Percentiles rank a stretch among this genome's conserved stretches.
Conservation (phyloP, 2,888 invertebrate species). For the Phyto melanocephala region DNA sequence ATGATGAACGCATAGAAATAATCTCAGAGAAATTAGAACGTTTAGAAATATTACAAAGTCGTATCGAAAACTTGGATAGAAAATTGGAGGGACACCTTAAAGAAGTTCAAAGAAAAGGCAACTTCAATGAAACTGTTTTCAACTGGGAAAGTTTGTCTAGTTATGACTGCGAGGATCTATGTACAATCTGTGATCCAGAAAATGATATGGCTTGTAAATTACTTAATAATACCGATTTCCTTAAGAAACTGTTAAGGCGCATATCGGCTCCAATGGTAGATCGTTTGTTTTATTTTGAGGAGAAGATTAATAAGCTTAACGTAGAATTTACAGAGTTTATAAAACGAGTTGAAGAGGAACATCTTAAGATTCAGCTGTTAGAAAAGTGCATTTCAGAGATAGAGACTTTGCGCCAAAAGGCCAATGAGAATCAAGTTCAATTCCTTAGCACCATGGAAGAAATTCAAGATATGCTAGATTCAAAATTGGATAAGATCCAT, state of each 20-base stretch:
- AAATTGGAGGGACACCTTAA: conserved; percentile 71
- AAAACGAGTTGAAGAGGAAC: conserved; percentile 69
- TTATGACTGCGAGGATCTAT: conserved; percentile 73
- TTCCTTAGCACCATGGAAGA: conserved; percentile 76
- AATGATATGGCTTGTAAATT: conserved; percentile 73
- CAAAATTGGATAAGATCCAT: conserved; percentile 76
- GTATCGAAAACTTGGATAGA: conserved; percentile 65
- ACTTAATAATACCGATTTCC: conserved; percentile 71
- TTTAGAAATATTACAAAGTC: conserved; percentile 68
- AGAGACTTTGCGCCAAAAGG: conserved; percentile 66
- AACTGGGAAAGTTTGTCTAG: conserved; percentile 67
- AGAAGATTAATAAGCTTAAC: conserved; percentile 68
- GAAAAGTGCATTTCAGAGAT: conserved; percentile 73
- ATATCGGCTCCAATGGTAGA: conserved; percentile 72
- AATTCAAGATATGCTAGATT: conserved; percentile 77
- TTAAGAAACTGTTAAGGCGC: conserved; percentile 73
- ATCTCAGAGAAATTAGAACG: conserved; percentile 68
- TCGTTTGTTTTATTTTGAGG: conserved; percentile 69
- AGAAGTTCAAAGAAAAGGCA: conserved; percentile 67
- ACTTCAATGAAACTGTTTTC: conserved; percentile 60
- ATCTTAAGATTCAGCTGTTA: conserved; percentile 70
- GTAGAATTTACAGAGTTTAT: conserved; percentile 69
- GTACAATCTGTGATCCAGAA: conserved; percentile 72
- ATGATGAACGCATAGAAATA: conserved; percentile 67
- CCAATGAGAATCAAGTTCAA: conserved; percentile 67